These are phyloP conservation scores for Apostichopus parvimensis DNA, from an alignment of 35 echinoderm and acorn worm genomes.

Conservation along the genomic window DNA sequence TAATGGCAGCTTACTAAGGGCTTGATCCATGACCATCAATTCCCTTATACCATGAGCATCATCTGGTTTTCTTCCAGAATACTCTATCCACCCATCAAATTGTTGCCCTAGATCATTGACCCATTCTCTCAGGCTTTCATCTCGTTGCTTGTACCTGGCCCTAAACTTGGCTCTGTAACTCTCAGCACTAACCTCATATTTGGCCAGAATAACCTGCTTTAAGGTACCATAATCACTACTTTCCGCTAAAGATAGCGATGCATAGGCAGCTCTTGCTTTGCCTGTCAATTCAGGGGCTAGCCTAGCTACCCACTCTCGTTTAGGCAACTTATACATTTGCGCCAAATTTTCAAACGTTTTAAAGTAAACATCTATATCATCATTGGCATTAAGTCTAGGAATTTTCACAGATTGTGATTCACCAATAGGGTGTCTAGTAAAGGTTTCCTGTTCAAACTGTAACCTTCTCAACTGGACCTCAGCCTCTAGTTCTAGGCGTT, in stretches of 20 bases:
- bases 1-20: neutral
- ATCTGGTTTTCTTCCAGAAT: neutral
- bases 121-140: slow-evolving; percentile 15
- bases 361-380: slow-evolving; percentile 49
- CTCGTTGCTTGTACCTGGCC: too few species aligned
- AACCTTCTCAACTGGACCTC: neutral
- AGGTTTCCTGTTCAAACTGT: too few species aligned
- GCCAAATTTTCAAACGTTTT: slow-evolving; percentile 45
- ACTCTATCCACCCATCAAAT: neutral
- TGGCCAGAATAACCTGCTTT: slow-evolving; percentile 24
- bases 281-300: slow-evolving; percentile 35
- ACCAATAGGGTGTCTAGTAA: too few species aligned
- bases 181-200: slow-evolving; percentile 1
- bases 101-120: neutral
- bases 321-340: neutral
- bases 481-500: neutral
- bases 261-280: slow-evolving; percentile 42
- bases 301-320: neutral
- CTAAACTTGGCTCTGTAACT: slow-evolving; percentile 23
- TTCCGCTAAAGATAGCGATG: neutral
- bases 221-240: neutral
- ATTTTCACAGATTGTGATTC: neutral
- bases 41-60: slow-evolving; percentile 22
- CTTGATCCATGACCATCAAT: slow-evolving; percentile 33
- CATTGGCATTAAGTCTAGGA: neutral